Conservation (phyloP, 2,888 invertebrate genomes). For the Ganaspis brasiliensis region DNA sequence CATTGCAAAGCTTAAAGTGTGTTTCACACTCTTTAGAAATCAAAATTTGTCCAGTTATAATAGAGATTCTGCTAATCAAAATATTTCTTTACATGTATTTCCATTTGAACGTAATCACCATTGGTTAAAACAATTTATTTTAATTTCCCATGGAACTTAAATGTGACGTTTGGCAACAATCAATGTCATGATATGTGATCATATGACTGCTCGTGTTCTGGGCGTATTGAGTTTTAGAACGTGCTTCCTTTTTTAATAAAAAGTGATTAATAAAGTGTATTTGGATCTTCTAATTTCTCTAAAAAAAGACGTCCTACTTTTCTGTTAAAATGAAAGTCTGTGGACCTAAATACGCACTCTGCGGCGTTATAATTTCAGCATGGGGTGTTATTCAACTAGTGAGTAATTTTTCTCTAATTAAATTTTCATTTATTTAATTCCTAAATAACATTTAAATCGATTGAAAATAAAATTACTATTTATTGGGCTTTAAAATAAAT, state of each 20-base stretch:
- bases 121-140: background rate
- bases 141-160: background rate
- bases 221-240: conserved; percentile 14
- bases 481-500: background rate
- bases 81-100: background rate
- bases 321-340: conserved; percentile 86
- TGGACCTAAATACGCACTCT: conserved; percentile 96
- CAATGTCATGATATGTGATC: conserved; percentile 1
- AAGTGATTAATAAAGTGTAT: conserved; percentile 8
- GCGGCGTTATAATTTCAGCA: conserved; percentile 93
- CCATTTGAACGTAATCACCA: background rate
- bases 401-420: conserved; percentile 79
- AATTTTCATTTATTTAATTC: conserved; percentile 45
- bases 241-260: background rate
- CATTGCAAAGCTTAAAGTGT: background rate
- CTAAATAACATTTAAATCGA: conserved; percentile 25
- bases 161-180: conserved; percentile 26
- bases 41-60: background rate
- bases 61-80: background rate
- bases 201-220: conserved; percentile 34
- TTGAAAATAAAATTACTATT: conserved; percentile 16
- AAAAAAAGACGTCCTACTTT: background rate
- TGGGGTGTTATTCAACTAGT: conserved; percentile 98
- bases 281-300: background rate
- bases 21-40: background rate